Evolutionary conservation across 1,140 invertebrate species (phyloP).

Genomic region (Paraescarpia echinospica): DNA sequence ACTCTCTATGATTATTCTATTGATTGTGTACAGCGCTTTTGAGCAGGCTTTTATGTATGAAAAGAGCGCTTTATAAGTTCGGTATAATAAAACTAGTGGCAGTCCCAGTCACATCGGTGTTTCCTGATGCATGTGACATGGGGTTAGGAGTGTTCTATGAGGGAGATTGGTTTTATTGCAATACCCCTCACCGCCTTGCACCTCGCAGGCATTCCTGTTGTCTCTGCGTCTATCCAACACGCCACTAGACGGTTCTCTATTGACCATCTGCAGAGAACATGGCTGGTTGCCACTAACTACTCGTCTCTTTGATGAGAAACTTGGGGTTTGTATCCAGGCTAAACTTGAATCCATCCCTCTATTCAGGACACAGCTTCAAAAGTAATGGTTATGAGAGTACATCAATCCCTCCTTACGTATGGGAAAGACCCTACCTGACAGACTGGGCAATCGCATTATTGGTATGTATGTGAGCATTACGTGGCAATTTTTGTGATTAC

Average conservation of each 20-base stretch:
- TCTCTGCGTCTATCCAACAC: background rate
- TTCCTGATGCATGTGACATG: conserved; percentile 23
- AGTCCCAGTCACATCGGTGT: conserved; percentile 14
- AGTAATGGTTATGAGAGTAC: conserved; percentile 15
- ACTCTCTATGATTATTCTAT: too few species aligned
- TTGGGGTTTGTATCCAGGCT: background rate
- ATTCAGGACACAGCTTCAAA: conserved; percentile 7
- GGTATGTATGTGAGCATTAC: background rate
- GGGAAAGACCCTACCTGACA: conserved; percentile 7
- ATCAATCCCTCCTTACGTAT: background rate
- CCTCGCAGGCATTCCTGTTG: too few species aligned
- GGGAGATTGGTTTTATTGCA: background rate
- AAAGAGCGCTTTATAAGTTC: too few species aligned
- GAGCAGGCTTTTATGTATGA: too few species aligned
- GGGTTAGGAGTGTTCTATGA: background rate
- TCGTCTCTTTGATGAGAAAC: conserved; percentile 2
- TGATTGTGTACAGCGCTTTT: too few species aligned
- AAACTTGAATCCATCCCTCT: conserved; percentile 8
- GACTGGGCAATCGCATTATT: background rate
- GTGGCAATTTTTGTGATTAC: background rate
- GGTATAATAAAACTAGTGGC: too few species aligned
- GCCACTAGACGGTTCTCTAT: background rate
- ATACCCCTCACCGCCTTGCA: too few species aligned
- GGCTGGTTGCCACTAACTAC: conserved; percentile 16
- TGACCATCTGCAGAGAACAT: background rate